phyloP scores from a whole-genome alignment of 2,888 invertebrate species.

The Colostygia pectinataria region DNA sequence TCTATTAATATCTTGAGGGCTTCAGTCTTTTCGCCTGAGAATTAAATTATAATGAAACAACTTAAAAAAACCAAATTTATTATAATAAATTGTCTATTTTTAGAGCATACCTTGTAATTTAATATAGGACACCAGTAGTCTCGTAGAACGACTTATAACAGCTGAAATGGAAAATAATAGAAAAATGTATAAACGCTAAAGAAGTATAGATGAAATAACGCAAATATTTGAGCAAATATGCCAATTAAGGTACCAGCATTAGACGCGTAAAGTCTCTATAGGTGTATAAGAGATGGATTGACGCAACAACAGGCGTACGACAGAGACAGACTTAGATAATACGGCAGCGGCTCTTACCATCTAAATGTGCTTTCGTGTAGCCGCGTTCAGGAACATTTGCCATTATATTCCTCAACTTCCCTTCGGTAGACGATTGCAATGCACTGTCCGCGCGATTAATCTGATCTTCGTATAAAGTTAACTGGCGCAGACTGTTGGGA shows the following conservation, averaged over 20 bases:
- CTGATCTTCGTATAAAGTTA: conserved; percentile 57
- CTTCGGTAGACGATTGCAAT: conserved; percentile 43
- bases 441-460: conserved; percentile 44
- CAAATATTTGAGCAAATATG: too few species aligned
- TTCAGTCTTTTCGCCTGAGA: conserved; percentile 60
- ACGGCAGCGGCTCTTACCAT: too few species aligned
- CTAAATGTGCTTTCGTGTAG: conserved; percentile 42
- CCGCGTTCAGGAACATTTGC: conserved; percentile 44
- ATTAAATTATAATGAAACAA: background rate
- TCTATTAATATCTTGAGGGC: conserved; percentile 54
- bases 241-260: too few species aligned
- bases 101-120: conserved; percentile 54
- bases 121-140: conserved; percentile 56
- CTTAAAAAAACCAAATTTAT: background rate
- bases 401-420: conserved; percentile 54
- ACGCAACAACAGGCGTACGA: too few species aligned
- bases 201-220: too few species aligned
- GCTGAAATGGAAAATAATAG: conserved; percentile 49
- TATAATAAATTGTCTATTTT: too few species aligned
- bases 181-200: background rate
- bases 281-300: too few species aligned
- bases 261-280: too few species aligned
- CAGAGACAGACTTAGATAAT: too few species aligned
- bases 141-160: conserved; percentile 52
- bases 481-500: conserved; percentile 51